These are phyloP conservation scores for Oryzias dopingdopingensis DNA, from an alignment of 2,797 vertebrate genomes.

Conservation along the genomic window DNA sequence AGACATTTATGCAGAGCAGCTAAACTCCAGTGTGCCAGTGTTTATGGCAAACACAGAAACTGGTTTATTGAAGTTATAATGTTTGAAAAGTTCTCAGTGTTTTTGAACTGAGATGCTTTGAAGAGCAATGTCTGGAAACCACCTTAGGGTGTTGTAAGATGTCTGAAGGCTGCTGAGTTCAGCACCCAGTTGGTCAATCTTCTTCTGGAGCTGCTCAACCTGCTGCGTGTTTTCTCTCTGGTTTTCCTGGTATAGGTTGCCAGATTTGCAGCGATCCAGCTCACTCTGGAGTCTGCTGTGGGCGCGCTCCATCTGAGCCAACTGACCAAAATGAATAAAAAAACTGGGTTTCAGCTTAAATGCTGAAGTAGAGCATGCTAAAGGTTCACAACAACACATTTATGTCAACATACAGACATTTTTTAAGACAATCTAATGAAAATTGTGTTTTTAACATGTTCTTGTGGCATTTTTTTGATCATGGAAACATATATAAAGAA, in stretches of 20 bases:
- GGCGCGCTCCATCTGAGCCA: constrained; percentile 77
- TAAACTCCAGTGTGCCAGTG: not conserved
- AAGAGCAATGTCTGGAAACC: constrained; percentile 47
- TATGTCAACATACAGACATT: not conserved
- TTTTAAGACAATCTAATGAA: not conserved
- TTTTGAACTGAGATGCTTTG: constrained; percentile 21
- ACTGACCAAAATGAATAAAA: constrained; percentile 43
- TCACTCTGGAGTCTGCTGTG: constrained; percentile 67
- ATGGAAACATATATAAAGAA: too few relatives aligned
- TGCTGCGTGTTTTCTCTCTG: constrained; percentile 74
- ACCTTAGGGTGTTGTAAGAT: constrained; percentile 78
- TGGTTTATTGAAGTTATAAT: constrained; percentile 2
- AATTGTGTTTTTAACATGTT: too few relatives aligned
- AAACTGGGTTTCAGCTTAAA: not conserved
- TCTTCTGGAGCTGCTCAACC: constrained; percentile 68
- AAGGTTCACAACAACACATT: not conserved
- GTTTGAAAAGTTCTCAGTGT: constrained; percentile 1
- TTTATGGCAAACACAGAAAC: constrained; percentile 3
- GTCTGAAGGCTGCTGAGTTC: constrained; percentile 73
- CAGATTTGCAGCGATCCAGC: constrained; percentile 50
- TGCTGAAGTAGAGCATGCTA: not conserved
- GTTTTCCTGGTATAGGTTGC: constrained; percentile 63
- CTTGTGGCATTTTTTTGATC: too few relatives aligned
- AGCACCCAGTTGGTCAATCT: constrained; percentile 65
- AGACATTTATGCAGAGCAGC: constrained; percentile 30